Evolutionary conservation across 2,888 invertebrate genomes (phyloP).

Genomic region (Philereme transversata): DNA sequence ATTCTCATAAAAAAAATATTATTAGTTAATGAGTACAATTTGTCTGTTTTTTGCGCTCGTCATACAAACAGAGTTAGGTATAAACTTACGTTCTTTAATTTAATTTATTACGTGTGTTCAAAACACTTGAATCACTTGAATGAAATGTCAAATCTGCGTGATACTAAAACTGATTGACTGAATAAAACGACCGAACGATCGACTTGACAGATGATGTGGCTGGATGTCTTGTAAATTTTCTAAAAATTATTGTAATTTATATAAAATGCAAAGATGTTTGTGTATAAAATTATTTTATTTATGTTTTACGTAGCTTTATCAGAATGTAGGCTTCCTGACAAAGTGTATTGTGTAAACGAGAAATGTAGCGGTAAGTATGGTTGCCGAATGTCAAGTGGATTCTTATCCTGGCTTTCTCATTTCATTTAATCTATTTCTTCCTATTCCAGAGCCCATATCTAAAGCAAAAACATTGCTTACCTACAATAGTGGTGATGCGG

Average conservation of each 20-base stretch:
- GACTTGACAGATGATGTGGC: constrained; percentile 82
- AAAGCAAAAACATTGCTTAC: constrained; percentile 82
- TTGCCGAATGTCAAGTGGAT: constrained; percentile 33
- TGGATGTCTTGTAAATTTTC: constrained; percentile 67
- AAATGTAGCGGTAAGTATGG: constrained; percentile 86
- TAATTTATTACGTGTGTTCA: too few species aligned
- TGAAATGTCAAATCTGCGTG: constrained; percentile 30
- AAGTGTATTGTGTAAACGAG: constrained; percentile 88
- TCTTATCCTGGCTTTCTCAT: constrained; percentile 48
- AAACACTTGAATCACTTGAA: too few species aligned
- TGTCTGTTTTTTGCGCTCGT: too few species aligned
- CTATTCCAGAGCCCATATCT: constrained; percentile 85
- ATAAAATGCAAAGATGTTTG: constrained; percentile 78
- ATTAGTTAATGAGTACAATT: too few species aligned
- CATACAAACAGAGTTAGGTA: too few species aligned
- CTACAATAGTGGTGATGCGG: constrained; percentile 82
- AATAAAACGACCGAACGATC: constrained; percentile 45
- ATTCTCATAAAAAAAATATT: too few species aligned
- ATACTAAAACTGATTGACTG: background rate
- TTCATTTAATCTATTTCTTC: constrained; percentile 42
- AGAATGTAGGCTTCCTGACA: constrained; percentile 84
- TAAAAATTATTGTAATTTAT: constrained; percentile 56
- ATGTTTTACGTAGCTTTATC: constrained; percentile 62
- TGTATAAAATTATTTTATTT: constrained; percentile 69
- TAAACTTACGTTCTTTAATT: too few species aligned